Evolutionary conservation across 2,113 vertebrate species (phyloP).

Genomic region (Ranitomeya imitator): DNA sequence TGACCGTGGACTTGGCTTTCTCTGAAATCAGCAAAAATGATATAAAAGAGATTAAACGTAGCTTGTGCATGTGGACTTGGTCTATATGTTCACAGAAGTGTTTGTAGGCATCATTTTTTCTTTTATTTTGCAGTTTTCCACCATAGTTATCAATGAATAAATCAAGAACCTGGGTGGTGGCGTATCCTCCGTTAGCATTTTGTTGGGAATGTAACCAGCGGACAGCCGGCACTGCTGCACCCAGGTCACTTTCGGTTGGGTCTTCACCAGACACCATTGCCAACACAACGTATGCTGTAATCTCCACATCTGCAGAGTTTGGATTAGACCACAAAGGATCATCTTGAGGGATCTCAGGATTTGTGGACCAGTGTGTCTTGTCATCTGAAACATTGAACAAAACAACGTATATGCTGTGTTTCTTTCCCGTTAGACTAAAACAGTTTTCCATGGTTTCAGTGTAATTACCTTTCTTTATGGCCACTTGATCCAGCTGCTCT

Average conservation of each 20-base stretch:
- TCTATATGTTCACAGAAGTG: too few species aligned
- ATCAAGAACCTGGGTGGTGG: slow-evolving; percentile 1
- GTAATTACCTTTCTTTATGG: slow-evolving; percentile 49
- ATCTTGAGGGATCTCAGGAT: neutral
- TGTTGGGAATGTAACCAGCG: slow-evolving; percentile 9
- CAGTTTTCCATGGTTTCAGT: neutral
- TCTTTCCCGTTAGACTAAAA: too few species aligned
- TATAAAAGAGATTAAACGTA: neutral
- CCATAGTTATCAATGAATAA: neutral
- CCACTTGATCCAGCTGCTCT: slow-evolving; percentile 54
- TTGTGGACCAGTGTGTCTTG: neutral
- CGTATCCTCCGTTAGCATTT: slow-evolving; percentile 12
- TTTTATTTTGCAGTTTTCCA: too few species aligned
- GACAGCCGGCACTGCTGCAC: neutral
- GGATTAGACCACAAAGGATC: neutral
- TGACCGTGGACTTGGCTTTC: too few species aligned
- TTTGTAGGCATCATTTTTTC: too few species aligned
- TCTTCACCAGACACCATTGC: neutral
- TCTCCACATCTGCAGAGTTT: neutral
- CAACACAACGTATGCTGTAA: neutral
- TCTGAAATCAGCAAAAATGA: neutral
- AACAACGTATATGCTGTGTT: neutral
- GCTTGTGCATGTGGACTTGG: too few species aligned
- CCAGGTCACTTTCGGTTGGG: neutral
- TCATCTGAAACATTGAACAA: neutral